Percentiles rank a stretch among this genome's conserved stretches.
These are phyloP conservation scores for Notarius lentiginosus DNA, from an alignment of 2,113 vertebrate genomes.

Conservation along the genomic window DNA sequence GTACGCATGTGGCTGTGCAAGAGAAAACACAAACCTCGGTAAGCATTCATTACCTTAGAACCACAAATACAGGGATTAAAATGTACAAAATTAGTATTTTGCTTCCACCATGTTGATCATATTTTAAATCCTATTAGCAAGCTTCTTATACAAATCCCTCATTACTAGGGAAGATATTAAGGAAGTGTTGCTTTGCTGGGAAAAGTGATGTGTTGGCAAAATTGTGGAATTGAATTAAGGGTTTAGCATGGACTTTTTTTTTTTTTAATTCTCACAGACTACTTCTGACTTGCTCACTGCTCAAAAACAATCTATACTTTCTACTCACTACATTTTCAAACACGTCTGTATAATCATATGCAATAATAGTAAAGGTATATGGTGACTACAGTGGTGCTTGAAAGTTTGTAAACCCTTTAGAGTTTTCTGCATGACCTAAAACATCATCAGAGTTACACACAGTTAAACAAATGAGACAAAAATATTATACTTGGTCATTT, in stretches of 20 bases:
- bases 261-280: not conserved
- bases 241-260: not conserved
- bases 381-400: not conserved
- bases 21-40: constrained; percentile 95
- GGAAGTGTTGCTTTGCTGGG: not conserved
- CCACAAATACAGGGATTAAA: not conserved
- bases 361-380: not conserved
- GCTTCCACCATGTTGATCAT: not conserved
- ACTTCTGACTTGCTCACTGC: not conserved
- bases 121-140: constrained; percentile 13
- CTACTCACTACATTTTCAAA: not conserved
- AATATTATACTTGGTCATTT: too few relatives aligned
- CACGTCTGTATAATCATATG: not conserved
- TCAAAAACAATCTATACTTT: not conserved
- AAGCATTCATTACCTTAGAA: constrained; percentile 53
- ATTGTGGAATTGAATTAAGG: not conserved
- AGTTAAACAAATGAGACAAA: too few relatives aligned
- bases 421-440: too few relatives aligned
- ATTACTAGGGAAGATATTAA: constrained; percentile 3
- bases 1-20: constrained; percentile 97
- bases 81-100: not conserved
- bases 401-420: too few relatives aligned
- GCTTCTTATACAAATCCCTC: not conserved
- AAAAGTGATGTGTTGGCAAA: not conserved
- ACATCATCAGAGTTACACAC: too few relatives aligned